Base-by-base conservation (phyloP, 2,888 invertebrate genomes). In the Neocrepidodera transversa region DNA sequence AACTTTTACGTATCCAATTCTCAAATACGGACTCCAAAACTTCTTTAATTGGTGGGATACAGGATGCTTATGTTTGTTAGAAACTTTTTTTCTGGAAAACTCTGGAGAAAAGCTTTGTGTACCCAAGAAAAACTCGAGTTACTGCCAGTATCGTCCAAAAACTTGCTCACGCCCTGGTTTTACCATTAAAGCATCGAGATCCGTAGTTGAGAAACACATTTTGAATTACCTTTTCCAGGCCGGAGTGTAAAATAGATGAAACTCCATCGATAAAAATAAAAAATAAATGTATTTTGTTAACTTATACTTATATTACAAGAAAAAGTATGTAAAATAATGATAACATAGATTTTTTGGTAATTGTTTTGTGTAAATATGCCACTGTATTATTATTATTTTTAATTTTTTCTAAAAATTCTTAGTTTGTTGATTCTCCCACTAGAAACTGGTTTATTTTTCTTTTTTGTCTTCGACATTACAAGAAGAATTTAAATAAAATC, bases 41-140 rank as follows among this genome's bases (percentile, higher is more conserved):
- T 66, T 63, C 14, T 60, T 63, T 66, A 68, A 68, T 68, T 68
- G 67, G 60, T 59, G 56, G 60, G 64, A 64, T 66, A 62, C 58
- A 36, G 59, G 52, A 58, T 63, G 63, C 66, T 68, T 65, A 66
- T 63, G 63, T 66, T 58, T 54, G 54, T 51, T n/a, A n/a, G 30
- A 38, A 49, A 61, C 63, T 52, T 64, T 65, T 67, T 62, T 65
- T 62, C 55, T 28, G 36, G 17, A 32, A 54, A 62, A 48, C 54
- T 54, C 58, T 54, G 42, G 47, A 20, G 54, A 47, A 62, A 48
- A 51, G 54, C 58, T 54, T 47, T 57, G 53, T 59, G 54, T 54
- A 57, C 52, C 30, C 20, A 58, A 62, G 38, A 64, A 66, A 65
- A 67, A 63, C 61, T 61, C 58, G 36, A 58, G 62, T 64, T 63